Evolutionary conservation across 1,140 invertebrate genomes (phyloP), one percentile per base, ranked within the genome.

Genomic region (Euschistus heros): DNA sequence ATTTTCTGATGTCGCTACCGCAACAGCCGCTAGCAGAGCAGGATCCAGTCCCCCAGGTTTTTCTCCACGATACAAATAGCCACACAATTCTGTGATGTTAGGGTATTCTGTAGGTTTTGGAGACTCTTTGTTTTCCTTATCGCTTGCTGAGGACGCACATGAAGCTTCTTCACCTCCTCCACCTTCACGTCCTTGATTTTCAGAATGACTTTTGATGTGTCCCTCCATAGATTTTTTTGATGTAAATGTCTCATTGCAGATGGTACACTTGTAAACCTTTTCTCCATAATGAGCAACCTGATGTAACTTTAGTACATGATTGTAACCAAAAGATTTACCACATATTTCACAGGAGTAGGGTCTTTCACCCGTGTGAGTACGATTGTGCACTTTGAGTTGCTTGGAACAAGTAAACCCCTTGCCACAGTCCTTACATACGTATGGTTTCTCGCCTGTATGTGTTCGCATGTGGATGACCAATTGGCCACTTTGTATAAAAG

Each of bases 381-480:
- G 77, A 6, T 84, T 82, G 81, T 93, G 82, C 5, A 93, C 91
- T 75, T 93, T 94, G 15, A 93, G 78, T 73, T 94, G 91, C 73
- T 93, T 93, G 33, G 89, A 91, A 73, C 89, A 92, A 14, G 89
- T 92, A 74, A 93, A 94, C 4, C 90, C 90, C 71, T 91, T 92
- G 66, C 88, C 84, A 72, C 88, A 91, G 15, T 83, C 82, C 67
- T 89, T 86, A 73, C 93, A 97, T 15, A 92, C 87, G 72, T 92
- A 94, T 0, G 91, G 91, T 74, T 93, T 93, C 77, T 93, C 90
- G 0, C 91, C 87, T 0, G 94, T 97, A 75, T 98, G 88, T 0
- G 89, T 91, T 18, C 89, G 79, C 78, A 88, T 85, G 72, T 91
- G 89, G 66, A 91, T 91, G 0, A 91, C 88, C 66, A 91, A 73